Base-by-base conservation (phyloP, 2,888 invertebrate genomes). In the Leucophora obtusa region DNA sequence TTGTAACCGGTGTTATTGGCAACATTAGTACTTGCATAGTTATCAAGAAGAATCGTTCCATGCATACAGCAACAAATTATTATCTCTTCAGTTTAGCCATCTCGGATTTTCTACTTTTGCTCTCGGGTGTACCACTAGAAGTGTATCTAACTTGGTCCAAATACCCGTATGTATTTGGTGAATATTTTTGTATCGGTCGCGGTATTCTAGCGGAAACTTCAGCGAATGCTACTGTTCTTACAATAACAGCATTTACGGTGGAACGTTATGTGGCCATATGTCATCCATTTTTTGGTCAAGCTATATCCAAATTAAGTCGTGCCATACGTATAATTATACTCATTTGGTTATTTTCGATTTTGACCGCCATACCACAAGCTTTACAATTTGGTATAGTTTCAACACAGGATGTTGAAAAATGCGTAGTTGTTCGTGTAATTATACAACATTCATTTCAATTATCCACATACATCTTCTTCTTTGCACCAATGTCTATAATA, bases 401-500 rank as follows among this genome's bases (percentile, higher is more conserved):
- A 65, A 83, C 82, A 14, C 84, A 82, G 7, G 89, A 88, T 2
- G 82, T 89, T 2, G 87, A 88, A 56, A 87, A 86, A 62, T 90
- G 90, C 74, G 84, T 83, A 1, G 88, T 89, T 11, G 88, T 90
- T 11, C 86, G 89, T 5, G 87, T 89, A 8, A 89, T 92, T 2
- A 85, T 92, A 1, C 82, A 89, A 24, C 92, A 93, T 84, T 92
- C 92, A 0, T 93, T 93, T 85, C 92, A 92, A 82, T 84, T 92
- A n/a, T 92, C 93, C 17, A 93, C 94, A 0, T 93, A 94, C 86
- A 91, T 96, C 84, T 96, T 97, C 90, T 97, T 97, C 89, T 93
- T 96, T 66, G 93, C 94, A n/a, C 97, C 97, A 4, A 96, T 97
- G 96, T 94, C 95, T 50, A 91, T 96, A 82, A 96, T 97, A 86